Evolutionary conservation across 2,797 vertebrate species (phyloP), one percentile per base, ranked within the genome.

Genomic region (Sebastes diaconus): DNA sequence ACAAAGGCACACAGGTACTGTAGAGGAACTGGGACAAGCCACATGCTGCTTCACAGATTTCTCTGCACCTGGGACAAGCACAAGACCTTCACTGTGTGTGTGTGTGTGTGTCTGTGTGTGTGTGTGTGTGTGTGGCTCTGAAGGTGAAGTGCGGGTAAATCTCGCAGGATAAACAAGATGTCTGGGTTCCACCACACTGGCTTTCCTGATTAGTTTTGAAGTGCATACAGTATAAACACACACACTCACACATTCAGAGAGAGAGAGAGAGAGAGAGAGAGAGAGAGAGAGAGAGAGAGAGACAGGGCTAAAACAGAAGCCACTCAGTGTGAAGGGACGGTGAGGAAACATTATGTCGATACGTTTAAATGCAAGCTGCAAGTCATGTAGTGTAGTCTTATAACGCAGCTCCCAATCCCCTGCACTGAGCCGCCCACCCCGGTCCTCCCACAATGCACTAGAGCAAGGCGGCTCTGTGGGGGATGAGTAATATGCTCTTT

Each of bases 11-110:
- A 84, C 93, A 94, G 91, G 92, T 94, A 94, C 89, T 91, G 91
- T 93, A 88, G 85, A 93, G 87, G 93, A 96, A 96, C 90, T 95
- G 93, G 95, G 95, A 94, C 95, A 96, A 92, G 91, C 91, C 93
- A 94, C 95, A 95, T 92, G 91, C 95, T 94, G 94, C 90, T 93
- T 92, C 90, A 88, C 93, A 94, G 94, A 95, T 95, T 94, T 95
- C 85, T 90, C 91, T 92, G 93, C 94, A 95, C 93, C 92, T 93
- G 95, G 91, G 93, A 95, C 88, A 81, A 84, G 87, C 75, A 83
- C 80, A 92, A 92, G 90, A 91, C 91, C 89, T 94, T 92, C 84
- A 89, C 68, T 71, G 2, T 39, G 64, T 69, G 68, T 75, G 87
- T 83, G 75, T 50, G 57, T 78, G 71, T 72, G 36, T 73, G 84